phyloP scores from a whole-genome alignment of 2,888 invertebrate species.

The Thelaira solivaga region DNA sequence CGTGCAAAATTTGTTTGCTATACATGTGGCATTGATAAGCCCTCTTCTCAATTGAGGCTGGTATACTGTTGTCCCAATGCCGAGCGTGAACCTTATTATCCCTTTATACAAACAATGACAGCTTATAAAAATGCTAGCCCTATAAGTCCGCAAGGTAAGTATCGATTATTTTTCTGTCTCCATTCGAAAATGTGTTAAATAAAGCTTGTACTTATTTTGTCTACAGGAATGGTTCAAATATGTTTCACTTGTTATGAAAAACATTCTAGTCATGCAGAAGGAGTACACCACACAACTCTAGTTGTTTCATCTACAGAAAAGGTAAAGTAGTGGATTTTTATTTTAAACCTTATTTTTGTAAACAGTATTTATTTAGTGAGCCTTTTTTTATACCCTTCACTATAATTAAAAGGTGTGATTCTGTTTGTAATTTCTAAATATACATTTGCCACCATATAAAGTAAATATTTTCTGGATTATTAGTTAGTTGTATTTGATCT shows the following conservation, averaged over 20 bases:
- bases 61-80: slow-evolving; percentile 91
- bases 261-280: slow-evolving; percentile 79
- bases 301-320: slow-evolving; percentile 51
- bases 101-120: slow-evolving; percentile 89
- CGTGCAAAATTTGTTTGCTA: slow-evolving; percentile 90
- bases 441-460: too few species aligned
- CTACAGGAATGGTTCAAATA: slow-evolving; percentile 87
- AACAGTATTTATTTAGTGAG: too few species aligned
- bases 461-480: too few species aligned
- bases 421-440: too few species aligned
- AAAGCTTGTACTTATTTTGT: slow-evolving; percentile 54
- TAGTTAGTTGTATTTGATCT: too few species aligned
- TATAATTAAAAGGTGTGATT: too few species aligned
- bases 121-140: slow-evolving; percentile 91
- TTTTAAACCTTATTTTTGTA: too few species aligned
- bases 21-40: slow-evolving; percentile 89
- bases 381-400: too few species aligned
- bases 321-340: slow-evolving; percentile 33
- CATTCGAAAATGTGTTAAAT: not conserved
- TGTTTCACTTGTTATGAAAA: slow-evolving; percentile 91
- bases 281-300: slow-evolving; percentile 65
- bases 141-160: slow-evolving; percentile 89
- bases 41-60: slow-evolving; percentile 87
- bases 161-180: not conserved
- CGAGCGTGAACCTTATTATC: slow-evolving; percentile 92